A percentile compares a stretch with the other conserved stretches of the same genome.
These are phyloP conservation scores for Ochotona princeps DNA, from an alignment of 2,113 vertebrate species.

Conservation along the genomic window DNA sequence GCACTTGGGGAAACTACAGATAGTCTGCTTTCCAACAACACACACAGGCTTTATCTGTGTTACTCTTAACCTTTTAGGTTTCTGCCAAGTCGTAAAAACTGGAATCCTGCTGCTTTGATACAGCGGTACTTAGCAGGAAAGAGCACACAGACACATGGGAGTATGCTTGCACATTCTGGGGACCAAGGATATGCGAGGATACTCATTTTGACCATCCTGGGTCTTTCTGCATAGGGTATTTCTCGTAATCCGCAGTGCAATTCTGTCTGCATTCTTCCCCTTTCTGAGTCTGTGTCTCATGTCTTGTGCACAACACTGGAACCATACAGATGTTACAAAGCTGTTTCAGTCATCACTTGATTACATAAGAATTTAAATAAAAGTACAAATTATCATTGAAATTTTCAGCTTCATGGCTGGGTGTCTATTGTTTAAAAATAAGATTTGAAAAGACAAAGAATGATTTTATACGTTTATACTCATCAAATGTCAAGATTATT, in stretches of 20 bases:
- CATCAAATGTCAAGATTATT: background rate
- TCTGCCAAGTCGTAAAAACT: background rate
- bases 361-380: slow-evolving; percentile 37
- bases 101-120: background rate
- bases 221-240: background rate
- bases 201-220: background rate
- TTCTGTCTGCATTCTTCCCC: background rate
- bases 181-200: background rate
- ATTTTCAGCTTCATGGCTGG: slow-evolving; percentile 32
- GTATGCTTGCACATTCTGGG: background rate
- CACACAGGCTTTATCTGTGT: background rate
- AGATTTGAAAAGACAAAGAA: background rate
- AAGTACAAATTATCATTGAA: slow-evolving; percentile 17
- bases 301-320: background rate
- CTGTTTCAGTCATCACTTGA: background rate
- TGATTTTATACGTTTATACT: background rate
- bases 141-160: background rate
- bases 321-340: slow-evolving; percentile 39
- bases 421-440: background rate
- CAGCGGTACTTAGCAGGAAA: background rate
- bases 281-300: background rate
- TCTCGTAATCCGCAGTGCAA: slow-evolving; percentile 43
- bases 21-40: background rate
- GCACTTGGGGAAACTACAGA: background rate
- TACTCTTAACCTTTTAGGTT: background rate